Base-by-base conservation (phyloP, 2,797 vertebrate genomes). In the Liasis olivaceus region DNA sequence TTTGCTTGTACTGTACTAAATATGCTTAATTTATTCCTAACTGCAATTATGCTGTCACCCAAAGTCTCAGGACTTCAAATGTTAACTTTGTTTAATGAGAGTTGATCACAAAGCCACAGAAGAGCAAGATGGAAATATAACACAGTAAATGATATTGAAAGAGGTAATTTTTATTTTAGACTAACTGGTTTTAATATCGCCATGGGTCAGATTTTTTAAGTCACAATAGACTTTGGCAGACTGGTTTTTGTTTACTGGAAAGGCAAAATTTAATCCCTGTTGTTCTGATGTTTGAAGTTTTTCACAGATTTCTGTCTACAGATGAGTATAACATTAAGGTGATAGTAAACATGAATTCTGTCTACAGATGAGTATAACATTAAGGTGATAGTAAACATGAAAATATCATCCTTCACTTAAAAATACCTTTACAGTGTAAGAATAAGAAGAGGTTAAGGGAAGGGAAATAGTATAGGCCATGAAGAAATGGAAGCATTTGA, bases 51-150 rank as follows among this genome's bases (percentile, higher is more conserved):
- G 85, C 92, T 91, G 95, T 96, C 97, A 94, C 94, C 93, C 89
- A 90, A 95, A 95, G 94, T 86, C 81, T 94, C 94, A 95, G 47
- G 93, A 81, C 62, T 96, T 93, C 92, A 94, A 94, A 95, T 96
- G 95, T 96, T 95, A 97, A 95, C 54, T 97, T 90, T 91, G 94
- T 89, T 96, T 96, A 96, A 95, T 96, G 93, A 91, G 36, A 93
- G 89, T 94, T 97, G 94, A 94, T 95, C 94, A 91, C 85, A 85
- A 14, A 81, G 86, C 87, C 51, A 54, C 63, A 59, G 24, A 92
- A 96, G 62, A 89, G 85, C 84, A 63, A 66, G 51, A 24, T 54
- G 90, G 60, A 90, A 90, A 93, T 90, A 90, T 90, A 88, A 58
- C n/a, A 86, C 85, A 47, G 31, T 59, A 84, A 91, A 88, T 89